These are phyloP conservation scores for Acanthornis magna DNA, from an alignment of 2,797 vertebrate species.

Conservation along the genomic window DNA sequence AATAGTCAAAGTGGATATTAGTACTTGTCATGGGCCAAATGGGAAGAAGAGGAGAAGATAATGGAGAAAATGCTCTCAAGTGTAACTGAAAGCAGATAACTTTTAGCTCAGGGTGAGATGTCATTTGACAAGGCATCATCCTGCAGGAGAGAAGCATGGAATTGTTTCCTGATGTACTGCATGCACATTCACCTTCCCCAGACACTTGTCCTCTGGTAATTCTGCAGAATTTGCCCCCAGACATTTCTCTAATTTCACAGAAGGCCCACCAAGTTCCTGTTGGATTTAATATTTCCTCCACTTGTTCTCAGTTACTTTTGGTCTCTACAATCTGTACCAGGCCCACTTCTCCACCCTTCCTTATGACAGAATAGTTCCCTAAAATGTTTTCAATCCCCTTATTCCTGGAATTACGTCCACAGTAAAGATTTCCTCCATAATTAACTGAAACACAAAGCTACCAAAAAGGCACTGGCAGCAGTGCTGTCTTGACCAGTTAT, in stretches of 20 bases:
- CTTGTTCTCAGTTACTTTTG: background rate
- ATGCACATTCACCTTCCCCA: background rate
- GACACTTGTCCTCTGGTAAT: background rate
- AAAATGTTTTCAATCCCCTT: background rate
- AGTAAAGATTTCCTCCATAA: background rate
- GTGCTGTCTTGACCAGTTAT: background rate
- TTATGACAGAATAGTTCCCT: background rate
- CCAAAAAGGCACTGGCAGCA: background rate
- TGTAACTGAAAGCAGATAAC: background rate
- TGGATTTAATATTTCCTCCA: background rate
- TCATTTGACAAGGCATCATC: background rate
- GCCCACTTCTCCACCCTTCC: background rate
- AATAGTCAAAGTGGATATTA: background rate
- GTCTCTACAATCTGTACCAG: background rate
- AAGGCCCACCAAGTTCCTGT: background rate
- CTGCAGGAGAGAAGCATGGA: background rate
- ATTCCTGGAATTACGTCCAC: background rate
- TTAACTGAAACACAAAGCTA: background rate
- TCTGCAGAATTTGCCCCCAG: background rate
- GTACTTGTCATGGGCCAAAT: background rate
- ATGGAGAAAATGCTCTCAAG: background rate
- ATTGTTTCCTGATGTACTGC: background rate
- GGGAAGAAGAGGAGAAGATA: background rate
- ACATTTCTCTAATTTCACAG: background rate
- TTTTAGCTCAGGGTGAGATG: background rate